A percentile compares a stretch with the other conserved stretches of the same genome.
These are phyloP conservation scores for Polydrusus cervinus DNA, from an alignment of 2,888 invertebrate species.

Conservation along the genomic window DNA sequence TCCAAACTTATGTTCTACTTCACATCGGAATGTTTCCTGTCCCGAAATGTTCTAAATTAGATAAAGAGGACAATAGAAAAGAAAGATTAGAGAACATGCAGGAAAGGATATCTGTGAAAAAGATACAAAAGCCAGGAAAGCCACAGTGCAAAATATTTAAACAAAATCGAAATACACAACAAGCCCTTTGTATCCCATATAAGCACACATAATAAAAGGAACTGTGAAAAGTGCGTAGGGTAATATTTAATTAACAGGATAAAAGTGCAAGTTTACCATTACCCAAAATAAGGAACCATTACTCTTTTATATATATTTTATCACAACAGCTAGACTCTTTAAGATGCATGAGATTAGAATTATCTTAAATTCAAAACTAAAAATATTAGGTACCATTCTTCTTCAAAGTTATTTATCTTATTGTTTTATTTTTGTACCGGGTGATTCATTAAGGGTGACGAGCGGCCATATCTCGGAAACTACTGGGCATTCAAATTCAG, in stretches of 20 bases:
- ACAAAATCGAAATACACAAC: slow-evolving; percentile 23
- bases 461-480: no score
- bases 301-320: no score
- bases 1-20: slow-evolving; percentile 92
- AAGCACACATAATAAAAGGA: slow-evolving; percentile 2
- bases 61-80: slow-evolving; percentile 56
- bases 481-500: no score
- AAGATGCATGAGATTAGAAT: no score
- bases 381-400: no score
- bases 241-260: neutral
- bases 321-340: no score
- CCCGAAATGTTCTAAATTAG: slow-evolving; percentile 68
- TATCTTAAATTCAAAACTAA: no score
- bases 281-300: neutral
- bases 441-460: no score
- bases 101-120: slow-evolving; percentile 47
- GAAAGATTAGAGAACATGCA: slow-evolving; percentile 52
- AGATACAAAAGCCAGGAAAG: slow-evolving; percentile 43
- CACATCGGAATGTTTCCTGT: slow-evolving; percentile 92
- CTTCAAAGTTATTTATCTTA: no score
- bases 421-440: no score
- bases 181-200: neutral
- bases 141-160: slow-evolving; percentile 42
- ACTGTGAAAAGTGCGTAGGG: neutral
- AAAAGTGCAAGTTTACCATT: slow-evolving; percentile 14